Percentiles rank a stretch among this genome's conserved stretches.
These are phyloP conservation scores for Romanogobio albipinnatus DNA, from an alignment of 2,113 vertebrate genomes.

Conservation along the genomic window DNA sequence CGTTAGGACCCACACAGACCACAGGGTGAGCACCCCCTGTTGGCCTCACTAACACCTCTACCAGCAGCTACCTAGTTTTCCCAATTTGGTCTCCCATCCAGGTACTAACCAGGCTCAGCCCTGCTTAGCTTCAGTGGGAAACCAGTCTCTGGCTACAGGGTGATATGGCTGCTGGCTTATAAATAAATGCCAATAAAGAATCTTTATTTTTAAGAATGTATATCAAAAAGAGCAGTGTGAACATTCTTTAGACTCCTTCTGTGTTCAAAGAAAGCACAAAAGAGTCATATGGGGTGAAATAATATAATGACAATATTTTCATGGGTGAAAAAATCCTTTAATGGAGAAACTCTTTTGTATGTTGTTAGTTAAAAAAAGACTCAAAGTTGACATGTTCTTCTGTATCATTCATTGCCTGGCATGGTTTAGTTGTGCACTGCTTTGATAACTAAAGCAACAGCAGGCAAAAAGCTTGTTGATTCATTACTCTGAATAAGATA, in stretches of 20 bases:
- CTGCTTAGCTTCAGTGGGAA: no score
- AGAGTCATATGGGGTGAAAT: background rate
- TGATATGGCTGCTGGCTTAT: no score
- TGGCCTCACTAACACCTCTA: no score
- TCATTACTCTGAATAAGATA: slow-evolving; percentile 50
- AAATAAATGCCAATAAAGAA: background rate
- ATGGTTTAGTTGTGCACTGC: slow-evolving; percentile 27
- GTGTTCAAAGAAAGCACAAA: background rate
- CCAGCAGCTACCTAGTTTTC: no score
- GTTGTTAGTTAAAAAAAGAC: slow-evolving; percentile 23
- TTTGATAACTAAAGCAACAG: slow-evolving; percentile 45
- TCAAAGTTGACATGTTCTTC: slow-evolving; percentile 1
- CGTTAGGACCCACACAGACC: no score
- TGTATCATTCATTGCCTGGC: slow-evolving; percentile 26
- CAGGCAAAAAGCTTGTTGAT: slow-evolving; percentile 51
- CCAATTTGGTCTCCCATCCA: no score
- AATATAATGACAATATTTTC: background rate
- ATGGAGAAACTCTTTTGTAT: slow-evolving; percentile 10
- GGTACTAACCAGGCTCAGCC: no score
- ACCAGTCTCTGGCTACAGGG: no score
- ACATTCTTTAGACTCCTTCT: background rate
- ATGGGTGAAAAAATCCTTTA: background rate
- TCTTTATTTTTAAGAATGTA: background rate
- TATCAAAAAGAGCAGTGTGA: background rate
- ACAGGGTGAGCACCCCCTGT: no score